These are phyloP conservation scores for Amiota communis DNA, from an alignment of 2,888 invertebrate species.

Conservation along the genomic window DNA sequence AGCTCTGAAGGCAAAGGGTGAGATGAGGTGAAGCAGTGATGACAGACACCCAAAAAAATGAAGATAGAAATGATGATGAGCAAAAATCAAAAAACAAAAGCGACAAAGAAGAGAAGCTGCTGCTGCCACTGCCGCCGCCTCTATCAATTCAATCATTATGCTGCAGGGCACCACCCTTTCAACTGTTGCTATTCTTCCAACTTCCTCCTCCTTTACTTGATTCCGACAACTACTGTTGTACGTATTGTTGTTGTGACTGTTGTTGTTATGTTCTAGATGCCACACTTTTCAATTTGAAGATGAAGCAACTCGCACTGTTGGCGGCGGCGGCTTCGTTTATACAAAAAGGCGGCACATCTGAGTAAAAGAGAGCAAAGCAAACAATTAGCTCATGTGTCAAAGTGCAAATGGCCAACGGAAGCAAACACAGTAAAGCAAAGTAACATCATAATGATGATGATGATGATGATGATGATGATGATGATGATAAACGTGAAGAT, in stretches of 20 bases:
- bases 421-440: slow-evolving; percentile 40
- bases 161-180: not conserved
- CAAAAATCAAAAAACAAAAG: no score
- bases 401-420: slow-evolving; percentile 52
- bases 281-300: slow-evolving; percentile 8
- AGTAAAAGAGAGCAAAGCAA: slow-evolving; percentile 33
- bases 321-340: not conserved
- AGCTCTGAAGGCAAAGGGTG: not conserved
- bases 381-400: slow-evolving; percentile 64
- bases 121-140: not conserved
- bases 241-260: not conserved
- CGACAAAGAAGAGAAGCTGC: no score
- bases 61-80: no score
- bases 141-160: not conserved
- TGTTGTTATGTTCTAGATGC: not conserved
- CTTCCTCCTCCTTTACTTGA: not conserved
- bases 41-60: no score
- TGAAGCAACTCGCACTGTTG: not conserved
- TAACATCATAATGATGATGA: slow-evolving; percentile 40
- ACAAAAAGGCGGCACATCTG: not conserved
- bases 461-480: not conserved
- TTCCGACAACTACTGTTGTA: not conserved
- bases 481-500: not conserved
- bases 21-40: no score
- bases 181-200: not conserved